Evolutionary conservation across 92 coral and sea anemone species (phyloP).

Genomic region (Blastomussa wellsi): DNA sequence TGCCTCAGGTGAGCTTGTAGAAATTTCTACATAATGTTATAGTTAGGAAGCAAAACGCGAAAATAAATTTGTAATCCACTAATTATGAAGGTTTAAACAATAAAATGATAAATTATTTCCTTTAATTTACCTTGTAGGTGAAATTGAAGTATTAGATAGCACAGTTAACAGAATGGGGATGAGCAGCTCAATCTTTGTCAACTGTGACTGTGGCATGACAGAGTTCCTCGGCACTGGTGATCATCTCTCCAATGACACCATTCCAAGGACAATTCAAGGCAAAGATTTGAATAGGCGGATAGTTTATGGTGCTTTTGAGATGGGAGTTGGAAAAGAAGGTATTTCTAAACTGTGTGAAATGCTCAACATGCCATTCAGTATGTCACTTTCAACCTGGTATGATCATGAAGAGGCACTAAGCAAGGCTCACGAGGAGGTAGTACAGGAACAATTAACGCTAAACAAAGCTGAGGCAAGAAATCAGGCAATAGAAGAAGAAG

Average conservation of each 20-base stretch:
- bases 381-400: slow-evolving; percentile 29
- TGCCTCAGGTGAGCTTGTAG: too few relatives aligned
- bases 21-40: background rate
- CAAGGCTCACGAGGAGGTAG: slow-evolving; percentile 17
- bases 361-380: slow-evolving; percentile 46
- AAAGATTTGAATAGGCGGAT: slow-evolving; percentile 50
- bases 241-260: slow-evolving; percentile 4
- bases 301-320: slow-evolving; percentile 45
- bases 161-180: background rate
- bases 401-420: slow-evolving; percentile 23
- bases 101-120: too few relatives aligned
- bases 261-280: slow-evolving; percentile 39
- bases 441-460: background rate
- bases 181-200: slow-evolving; percentile 25
- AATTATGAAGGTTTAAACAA: too few relatives aligned
- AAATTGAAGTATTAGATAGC: slow-evolving; percentile 15
- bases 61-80: too few relatives aligned
- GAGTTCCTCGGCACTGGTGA: slow-evolving; percentile 42
- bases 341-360: slow-evolving; percentile 50
- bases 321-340: slow-evolving; percentile 43
- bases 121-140: background rate
- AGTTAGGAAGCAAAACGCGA: too few relatives aligned
- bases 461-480: slow-evolving; percentile 43
- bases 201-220: slow-evolving; percentile 35
- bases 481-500: slow-evolving; percentile 32